Evolutionary conservation across 2,113 vertebrate genomes (phyloP), one percentile per base, ranked within the genome.

Genomic region (Taurulus bubalis): DNA sequence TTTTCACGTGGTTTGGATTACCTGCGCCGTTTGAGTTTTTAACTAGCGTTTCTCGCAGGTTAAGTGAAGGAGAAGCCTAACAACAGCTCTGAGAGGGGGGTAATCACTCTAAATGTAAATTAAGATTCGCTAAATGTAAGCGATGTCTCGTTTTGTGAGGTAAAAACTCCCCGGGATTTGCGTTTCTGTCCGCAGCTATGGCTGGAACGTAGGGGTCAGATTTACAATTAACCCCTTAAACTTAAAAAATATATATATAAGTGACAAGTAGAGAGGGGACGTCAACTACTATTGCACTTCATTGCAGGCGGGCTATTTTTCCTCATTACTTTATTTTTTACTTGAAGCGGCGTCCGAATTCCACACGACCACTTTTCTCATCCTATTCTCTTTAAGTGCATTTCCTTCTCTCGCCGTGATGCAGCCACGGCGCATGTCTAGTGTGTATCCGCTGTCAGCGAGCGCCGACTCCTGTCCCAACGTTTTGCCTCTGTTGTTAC

Each of bases 61-160:
- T 11, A 18, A 79, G 58, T 49, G 47, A 64, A 56, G 51, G 40
- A 51, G 53, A 74, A 49, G 45, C 79, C 72, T 34, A 73, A 51
- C 10, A 79, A 62, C 67, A 77, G 79, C 67, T 86, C 75, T 75
- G 36, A 70, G 60, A 67, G 60, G 58, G 56, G 56, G 38, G 55
- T 67, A 85, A 85, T 89, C 86, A 87, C 81, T 90, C 84, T 91
- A 87, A 87, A 91, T 92, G 89, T 88, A 90, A 93, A 91, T 94
- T 89, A 90, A 87, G 80, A 85, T 89, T 28, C 51, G 55, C 36
- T 71, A 82, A 75, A 53, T 77, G 69, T 77, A 85, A 88, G 74
- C 10, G 45, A 78, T 71, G 55, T 80, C 89, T 75, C 65, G 7
- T 62, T 51, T 90, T 70, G 58, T 77, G 8, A 81, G 22, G 71